phyloP scores from a whole-genome alignment of 2,797 vertebrate species.

The Rhynchonycteris naso region DNA sequence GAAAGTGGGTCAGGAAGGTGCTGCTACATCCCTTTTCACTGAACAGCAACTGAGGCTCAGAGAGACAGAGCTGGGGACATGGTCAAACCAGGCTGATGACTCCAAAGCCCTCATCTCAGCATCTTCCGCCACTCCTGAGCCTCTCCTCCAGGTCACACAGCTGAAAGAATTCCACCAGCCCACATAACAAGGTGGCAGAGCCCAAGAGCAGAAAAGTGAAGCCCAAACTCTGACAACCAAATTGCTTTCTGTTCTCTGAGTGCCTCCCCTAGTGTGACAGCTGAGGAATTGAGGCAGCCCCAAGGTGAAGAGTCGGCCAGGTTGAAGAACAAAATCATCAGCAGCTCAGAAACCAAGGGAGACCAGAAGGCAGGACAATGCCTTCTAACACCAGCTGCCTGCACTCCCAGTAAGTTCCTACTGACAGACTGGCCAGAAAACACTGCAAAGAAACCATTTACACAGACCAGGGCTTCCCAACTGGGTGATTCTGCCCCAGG shows the following conservation, averaged over 20 bases:
- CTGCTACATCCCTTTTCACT: not conserved
- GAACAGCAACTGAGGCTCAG: not conserved
- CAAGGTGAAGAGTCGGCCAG: not conserved
- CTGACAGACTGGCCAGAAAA: not conserved
- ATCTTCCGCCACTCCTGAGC: not conserved
- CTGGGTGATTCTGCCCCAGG: not conserved
- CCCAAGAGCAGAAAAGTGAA: too few species aligned
- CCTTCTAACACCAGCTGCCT: not conserved
- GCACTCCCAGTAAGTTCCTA: not conserved
- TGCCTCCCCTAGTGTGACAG: not conserved
- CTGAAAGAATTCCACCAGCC: not conserved
- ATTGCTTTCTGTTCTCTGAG: not conserved
- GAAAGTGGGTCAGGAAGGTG: too few species aligned
- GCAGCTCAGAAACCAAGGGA: not conserved
- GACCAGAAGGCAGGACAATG: too few species aligned
- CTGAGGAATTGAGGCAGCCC: not conserved
- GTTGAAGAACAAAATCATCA: not conserved
- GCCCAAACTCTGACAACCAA: not conserved
- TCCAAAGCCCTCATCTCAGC: not conserved
- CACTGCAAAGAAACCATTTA: not conserved
- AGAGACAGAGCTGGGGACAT: not conserved
- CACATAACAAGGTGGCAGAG: fast-evolving
- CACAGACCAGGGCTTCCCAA: not conserved
- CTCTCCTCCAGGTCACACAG: not conserved
- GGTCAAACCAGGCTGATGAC: not conserved